These are phyloP conservation scores for Poecilus cupreus DNA, from an alignment of 2,888 invertebrate species.

Conservation along the genomic window DNA sequence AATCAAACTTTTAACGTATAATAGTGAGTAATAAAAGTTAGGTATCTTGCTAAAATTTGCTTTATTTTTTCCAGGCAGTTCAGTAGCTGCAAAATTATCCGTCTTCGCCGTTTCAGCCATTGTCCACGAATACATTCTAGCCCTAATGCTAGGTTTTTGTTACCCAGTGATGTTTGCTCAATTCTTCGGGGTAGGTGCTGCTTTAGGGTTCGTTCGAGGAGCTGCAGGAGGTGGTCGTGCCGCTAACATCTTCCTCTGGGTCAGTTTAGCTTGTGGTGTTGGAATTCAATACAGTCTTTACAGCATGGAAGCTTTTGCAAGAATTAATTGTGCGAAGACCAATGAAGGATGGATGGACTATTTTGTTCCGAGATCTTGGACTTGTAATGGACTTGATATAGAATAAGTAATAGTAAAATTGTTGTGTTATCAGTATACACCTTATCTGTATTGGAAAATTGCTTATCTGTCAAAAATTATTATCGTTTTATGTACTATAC, in stretches of 20 bases:
- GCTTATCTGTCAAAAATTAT: too few relatives aligned
- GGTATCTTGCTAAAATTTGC: too few relatives aligned
- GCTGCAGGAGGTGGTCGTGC: slow-evolving; percentile 64
- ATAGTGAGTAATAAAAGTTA: too few relatives aligned
- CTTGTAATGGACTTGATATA: slow-evolving; percentile 43
- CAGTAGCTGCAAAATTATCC: slow-evolving; percentile 75
- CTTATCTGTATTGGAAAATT: too few relatives aligned
- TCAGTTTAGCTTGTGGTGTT: slow-evolving; percentile 84
- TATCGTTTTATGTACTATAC: too few relatives aligned
- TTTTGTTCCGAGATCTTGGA: slow-evolving; percentile 64
- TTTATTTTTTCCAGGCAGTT: slow-evolving; percentile 67
- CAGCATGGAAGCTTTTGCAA: slow-evolving; percentile 90
- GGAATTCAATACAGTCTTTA: slow-evolving; percentile 86
- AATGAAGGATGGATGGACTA: slow-evolving; percentile 72
- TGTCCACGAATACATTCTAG: slow-evolving; percentile 91
- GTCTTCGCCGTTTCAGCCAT: slow-evolving; percentile 89
- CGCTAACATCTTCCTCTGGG: slow-evolving; percentile 89
- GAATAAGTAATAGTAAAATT: background rate
- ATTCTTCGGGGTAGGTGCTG: slow-evolving; percentile 83
- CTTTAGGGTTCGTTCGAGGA: slow-evolving; percentile 74
- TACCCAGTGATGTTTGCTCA: slow-evolving; percentile 89
- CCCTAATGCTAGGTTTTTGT: slow-evolving; percentile 87
- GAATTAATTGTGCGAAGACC: slow-evolving; percentile 81
- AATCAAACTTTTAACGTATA: too few relatives aligned
- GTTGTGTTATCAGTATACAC: too few relatives aligned